Evolutionary conservation across 2,888 invertebrate species (phyloP), one percentile per base, ranked within the genome.

Genomic region (Griposia aprilina): DNA sequence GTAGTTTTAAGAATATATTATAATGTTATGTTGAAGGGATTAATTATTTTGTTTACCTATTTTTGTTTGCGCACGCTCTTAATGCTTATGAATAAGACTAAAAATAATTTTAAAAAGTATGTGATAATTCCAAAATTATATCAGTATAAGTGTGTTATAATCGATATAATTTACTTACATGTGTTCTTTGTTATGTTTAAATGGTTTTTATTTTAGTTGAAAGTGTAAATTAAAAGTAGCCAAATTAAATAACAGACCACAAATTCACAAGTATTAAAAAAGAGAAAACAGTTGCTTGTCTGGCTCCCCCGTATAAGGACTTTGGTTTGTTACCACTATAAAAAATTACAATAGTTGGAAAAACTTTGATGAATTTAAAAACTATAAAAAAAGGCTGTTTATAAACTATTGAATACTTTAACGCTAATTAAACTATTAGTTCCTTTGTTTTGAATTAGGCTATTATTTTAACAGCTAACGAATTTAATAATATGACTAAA

Each of bases 111-210:
- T 91, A 91, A 90, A 90, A 89, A 82, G 81, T 83, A 91, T 93
- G 94, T 94, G 94, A 94, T 94, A 94, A 91, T 90, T 91, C 93
- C 91, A 92, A 93, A 94, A 91, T 90, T 89, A 89, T 90, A 87
- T 88, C 59, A 71, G 80, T 85, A 59, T 79, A 88, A 83, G 87
- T 90, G 89, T 91, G 88, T 91, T 90, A 82, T 90, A 88, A 88
- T 87, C 70, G 80, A 83, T 86, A 87, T 69, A n/a, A 36, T 87
- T 90, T 89, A 85, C 82, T 89, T 81, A 85, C 82, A 88, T 83
- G 87, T 91, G 90, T 90, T 90, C 88, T 89, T 90, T 91, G 91
- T 91, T 91, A 88, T 85, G 89, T 91, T 90, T 89, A 86, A 80
- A 88, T 87, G 82, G 71, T 87, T 84, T 82, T 84, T 72, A 68